A percentile compares a stretch with the other conserved stretches of the same genome.
Conservation (phyloP, 1,140 invertebrate species). For the Drosophila teissieri region DNA sequence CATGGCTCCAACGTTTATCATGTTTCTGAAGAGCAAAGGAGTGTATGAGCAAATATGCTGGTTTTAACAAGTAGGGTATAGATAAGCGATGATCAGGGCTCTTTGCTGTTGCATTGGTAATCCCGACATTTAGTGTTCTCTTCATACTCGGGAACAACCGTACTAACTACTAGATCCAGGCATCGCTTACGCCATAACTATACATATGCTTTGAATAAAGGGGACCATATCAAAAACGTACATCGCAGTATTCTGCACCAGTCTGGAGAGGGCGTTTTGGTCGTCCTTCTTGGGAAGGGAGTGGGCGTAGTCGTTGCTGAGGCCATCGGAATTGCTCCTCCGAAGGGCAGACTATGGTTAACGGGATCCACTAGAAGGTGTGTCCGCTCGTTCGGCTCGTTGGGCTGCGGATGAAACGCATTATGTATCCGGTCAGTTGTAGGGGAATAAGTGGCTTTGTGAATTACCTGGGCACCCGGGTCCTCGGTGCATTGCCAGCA, state of each 20-base stretch:
- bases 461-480: conserved; percentile 85
- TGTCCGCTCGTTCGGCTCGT: conserved; percentile 88
- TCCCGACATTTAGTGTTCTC: no score
- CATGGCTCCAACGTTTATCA: conserved; percentile 92
- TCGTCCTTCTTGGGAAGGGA: conserved; percentile 93
- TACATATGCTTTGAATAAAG: neutral
- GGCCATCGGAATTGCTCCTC: conserved; percentile 88
- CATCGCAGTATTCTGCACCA: conserved; percentile 95
- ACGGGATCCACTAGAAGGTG: conserved; percentile 89
- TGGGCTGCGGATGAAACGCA: conserved; percentile 39
- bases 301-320: conserved; percentile 87
- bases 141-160: no score
- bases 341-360: conserved; percentile 88
- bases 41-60: neutral
- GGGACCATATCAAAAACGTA: conserved; percentile 85
- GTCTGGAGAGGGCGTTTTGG: conserved; percentile 93
- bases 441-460: no score
- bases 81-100: neutral
- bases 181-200: neutral
- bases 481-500: conserved; percentile 85
- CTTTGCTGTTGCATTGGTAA: neutral
- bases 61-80: neutral
- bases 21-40: conserved; percentile 87
- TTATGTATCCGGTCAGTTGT: neutral
- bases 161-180: no score